Evolutionary conservation across 2,888 invertebrate species (phyloP), one percentile per base, ranked within the genome.

Genomic region (Seira musarum): DNA sequence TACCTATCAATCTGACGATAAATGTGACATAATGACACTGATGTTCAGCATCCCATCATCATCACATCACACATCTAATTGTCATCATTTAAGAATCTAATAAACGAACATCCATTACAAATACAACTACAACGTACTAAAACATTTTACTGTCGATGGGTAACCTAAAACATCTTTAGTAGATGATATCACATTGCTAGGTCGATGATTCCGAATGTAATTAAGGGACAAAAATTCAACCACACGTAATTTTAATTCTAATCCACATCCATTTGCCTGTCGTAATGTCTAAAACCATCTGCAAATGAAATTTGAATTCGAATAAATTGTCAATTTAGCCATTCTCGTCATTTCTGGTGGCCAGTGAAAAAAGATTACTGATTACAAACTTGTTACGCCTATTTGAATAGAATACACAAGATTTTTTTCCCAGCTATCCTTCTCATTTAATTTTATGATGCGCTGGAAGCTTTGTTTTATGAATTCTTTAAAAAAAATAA

Each of bases 351-450:
- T 35, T 35, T 35, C n/a, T 10, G 10, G 35, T 6, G 17, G 35
- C 17, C 49, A 49, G 13, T 24, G 13, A 10, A 13, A 10, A 15
- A 57, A 57, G 17, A 30, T 19, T 3, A 66, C 1, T 40, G 1
- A 3, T 40, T 66, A 40, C 17, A 22, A 13, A 21, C 15, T 13
- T 24, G 10, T 22, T 35, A 30, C 15, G 57, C 35, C 57, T 73
- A 35, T 65, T 64, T 71, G 66, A 49, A 66, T 53, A 46, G 53
- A 73, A 66, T 66, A 46, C 22, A 22, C 53, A 35, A n/a, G n/a
- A n/a, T 10, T 57, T 57, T 66, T 73, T 73, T 73, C 65, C 57
- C 71, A 64, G n/a, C n/a, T n/a, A n/a, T n/a, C n/a, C n/a, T n/a
- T n/a, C n/a, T n/a, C n/a, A n/a, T n/a, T n/a, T n/a, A n/a, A n/a